These are phyloP conservation scores for Porites australiensis DNA, from an alignment of 64 coral and sea anemone species.

Conservation along the genomic window DNA sequence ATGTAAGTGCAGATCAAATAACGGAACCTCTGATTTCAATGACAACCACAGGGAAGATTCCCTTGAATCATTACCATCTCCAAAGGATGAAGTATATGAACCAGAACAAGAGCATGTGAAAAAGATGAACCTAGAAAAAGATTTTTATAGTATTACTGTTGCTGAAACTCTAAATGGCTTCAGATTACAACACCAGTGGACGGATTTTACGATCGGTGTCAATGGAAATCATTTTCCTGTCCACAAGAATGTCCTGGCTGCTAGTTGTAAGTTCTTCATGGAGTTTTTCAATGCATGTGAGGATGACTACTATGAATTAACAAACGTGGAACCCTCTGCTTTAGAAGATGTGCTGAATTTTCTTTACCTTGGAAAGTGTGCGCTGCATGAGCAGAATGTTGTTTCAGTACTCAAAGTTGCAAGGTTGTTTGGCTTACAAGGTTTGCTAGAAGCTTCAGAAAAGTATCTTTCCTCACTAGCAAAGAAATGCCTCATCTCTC, in stretches of 20 bases:
- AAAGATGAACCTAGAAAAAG: too few species aligned
- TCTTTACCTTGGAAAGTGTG: conserved; percentile 30
- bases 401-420: background rate
- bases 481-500: too few species aligned
- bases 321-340: background rate
- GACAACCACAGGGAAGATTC: too few species aligned
- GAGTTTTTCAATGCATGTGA: background rate
- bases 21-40: too few species aligned
- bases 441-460: background rate
- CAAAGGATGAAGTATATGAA: too few species aligned
- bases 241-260: conserved; percentile 42
- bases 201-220: conserved; percentile 24
- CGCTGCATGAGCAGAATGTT: background rate
- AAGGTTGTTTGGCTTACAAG: background rate
- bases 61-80: too few species aligned
- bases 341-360: conserved; percentile 6
- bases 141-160: too few species aligned
- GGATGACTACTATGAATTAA: background rate
- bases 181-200: background rate
- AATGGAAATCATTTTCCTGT: conserved; percentile 13
- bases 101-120: too few species aligned
- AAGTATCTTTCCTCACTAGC: too few species aligned
- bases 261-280: conserved; percentile 13
- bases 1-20: background rate
- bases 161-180: conserved; percentile 29